phyloP scores from a whole-genome alignment of 2,113 vertebrate genomes.

The Hylia prasina region DNA sequence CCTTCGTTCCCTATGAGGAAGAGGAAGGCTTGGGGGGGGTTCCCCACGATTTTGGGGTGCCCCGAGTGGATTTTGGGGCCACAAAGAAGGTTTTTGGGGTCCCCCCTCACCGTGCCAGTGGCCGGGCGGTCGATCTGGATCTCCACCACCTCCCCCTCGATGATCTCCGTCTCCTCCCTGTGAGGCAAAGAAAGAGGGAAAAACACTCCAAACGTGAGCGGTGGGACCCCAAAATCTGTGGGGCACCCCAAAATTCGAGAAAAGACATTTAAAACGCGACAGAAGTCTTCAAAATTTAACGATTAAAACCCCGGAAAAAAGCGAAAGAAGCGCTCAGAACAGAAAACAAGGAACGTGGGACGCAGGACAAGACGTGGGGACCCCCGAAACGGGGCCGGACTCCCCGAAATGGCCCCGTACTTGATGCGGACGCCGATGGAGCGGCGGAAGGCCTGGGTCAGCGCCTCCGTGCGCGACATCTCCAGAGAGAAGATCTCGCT shows the following conservation, averaged over 20 bases:
- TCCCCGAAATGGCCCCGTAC: background rate
- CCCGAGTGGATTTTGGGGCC: background rate
- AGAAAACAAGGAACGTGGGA: accelerated
- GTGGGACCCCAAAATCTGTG: background rate
- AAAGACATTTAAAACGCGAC: no score
- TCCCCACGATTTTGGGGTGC: background rate
- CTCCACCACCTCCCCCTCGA: conserved; percentile 94
- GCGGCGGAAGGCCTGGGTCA: background rate
- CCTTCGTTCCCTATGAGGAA: conserved; percentile 82
- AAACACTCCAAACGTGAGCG: background rate
- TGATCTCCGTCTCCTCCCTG: conserved; percentile 94
- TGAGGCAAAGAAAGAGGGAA: accelerated
- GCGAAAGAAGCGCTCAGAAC: accelerated
- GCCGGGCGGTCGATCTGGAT: conserved; percentile 94
- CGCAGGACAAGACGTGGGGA: accelerated
- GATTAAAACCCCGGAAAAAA: accelerated
- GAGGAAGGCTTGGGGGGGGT: background rate
- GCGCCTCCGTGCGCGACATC: background rate
- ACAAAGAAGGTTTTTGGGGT: background rate
- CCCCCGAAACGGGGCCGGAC: accelerated
- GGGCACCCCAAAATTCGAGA: no score
- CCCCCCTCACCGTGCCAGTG: conserved; percentile 84
- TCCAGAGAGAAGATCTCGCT: background rate
- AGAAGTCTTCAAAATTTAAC: background rate
- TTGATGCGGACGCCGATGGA: background rate